These are phyloP conservation scores for Corvus moneduloides DNA, from an alignment of 2,113 vertebrate genomes.

Conservation along the genomic window DNA sequence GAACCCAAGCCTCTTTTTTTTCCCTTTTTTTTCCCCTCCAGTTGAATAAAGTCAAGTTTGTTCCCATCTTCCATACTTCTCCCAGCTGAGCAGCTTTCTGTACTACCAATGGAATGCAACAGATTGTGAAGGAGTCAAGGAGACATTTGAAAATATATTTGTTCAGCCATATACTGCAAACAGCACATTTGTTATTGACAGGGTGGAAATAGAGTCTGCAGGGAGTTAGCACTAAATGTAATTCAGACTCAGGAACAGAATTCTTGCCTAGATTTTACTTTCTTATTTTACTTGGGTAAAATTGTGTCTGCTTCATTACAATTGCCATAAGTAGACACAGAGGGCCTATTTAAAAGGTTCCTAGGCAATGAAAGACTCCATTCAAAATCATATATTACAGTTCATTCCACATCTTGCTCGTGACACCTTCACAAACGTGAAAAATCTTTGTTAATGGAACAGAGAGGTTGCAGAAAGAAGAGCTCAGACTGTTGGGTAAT, in stretches of 20 bases:
- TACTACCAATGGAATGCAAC: not conserved
- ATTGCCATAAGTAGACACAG: not conserved
- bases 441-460: slow-evolving; percentile 1
- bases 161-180: slow-evolving; percentile 6
- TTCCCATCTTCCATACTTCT: not conserved
- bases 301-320: not conserved
- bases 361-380: not conserved
- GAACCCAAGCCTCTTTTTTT: not conserved
- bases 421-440: not conserved
- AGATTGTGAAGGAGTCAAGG: slow-evolving; percentile 30
- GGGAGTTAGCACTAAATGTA: slow-evolving; percentile 1
- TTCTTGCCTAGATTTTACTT: slow-evolving; percentile 6
- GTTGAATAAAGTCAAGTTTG: not conserved
- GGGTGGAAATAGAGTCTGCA: slow-evolving; percentile 22
- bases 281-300: slow-evolving; percentile 13
- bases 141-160: slow-evolving; percentile 43
- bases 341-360: not conserved
- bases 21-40: not conserved
- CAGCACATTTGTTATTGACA: slow-evolving; percentile 53
- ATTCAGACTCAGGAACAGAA: not conserved
- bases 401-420: not conserved
- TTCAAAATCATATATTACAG: not conserved
- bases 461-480: not conserved
- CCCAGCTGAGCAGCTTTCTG: slow-evolving; percentile 3
- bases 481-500: not conserved